phyloP scores from a whole-genome alignment of 2,888 invertebrate genomes.

The Macroteleia sp. region DNA sequence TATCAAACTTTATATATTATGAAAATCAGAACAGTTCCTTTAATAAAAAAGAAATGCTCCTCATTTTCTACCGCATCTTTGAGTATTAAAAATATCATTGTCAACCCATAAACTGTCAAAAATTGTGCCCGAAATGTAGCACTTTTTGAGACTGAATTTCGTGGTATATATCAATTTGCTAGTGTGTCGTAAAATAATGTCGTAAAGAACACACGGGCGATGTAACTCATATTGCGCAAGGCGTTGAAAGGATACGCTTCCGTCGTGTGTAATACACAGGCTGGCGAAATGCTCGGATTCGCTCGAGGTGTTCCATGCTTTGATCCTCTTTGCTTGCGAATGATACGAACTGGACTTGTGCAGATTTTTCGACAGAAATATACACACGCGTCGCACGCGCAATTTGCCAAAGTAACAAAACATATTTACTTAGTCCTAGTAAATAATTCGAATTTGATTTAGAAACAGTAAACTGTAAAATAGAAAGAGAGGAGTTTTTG shows the following conservation, averaged over 20 bases:
- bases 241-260: slow-evolving; percentile 59
- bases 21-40: no score
- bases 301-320: slow-evolving; percentile 45
- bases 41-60: no score
- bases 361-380: slow-evolving; percentile 41
- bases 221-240: slow-evolving; percentile 44
- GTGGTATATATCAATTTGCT: slow-evolving; percentile 15
- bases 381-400: slow-evolving; percentile 26
- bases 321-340: slow-evolving; percentile 38
- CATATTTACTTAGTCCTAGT: no score
- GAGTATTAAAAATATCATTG: slow-evolving; percentile 5
- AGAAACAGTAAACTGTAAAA: no score
- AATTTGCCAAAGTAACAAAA: no score
- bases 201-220: slow-evolving; percentile 36
- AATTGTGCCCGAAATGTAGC: neutral
- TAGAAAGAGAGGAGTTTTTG: no score
- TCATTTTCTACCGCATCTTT: no score
- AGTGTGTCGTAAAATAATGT: slow-evolving; percentile 36
- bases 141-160: slow-evolving; percentile 6
- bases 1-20: no score
- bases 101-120: slow-evolving; percentile 4
- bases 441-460: no score
- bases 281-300: slow-evolving; percentile 45
- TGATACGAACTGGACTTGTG: slow-evolving; percentile 13
- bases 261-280: slow-evolving; percentile 42